These are phyloP conservation scores for Percopsis omiscomaycus DNA, from an alignment of 2,797 vertebrate genomes.

Conservation along the genomic window DNA sequence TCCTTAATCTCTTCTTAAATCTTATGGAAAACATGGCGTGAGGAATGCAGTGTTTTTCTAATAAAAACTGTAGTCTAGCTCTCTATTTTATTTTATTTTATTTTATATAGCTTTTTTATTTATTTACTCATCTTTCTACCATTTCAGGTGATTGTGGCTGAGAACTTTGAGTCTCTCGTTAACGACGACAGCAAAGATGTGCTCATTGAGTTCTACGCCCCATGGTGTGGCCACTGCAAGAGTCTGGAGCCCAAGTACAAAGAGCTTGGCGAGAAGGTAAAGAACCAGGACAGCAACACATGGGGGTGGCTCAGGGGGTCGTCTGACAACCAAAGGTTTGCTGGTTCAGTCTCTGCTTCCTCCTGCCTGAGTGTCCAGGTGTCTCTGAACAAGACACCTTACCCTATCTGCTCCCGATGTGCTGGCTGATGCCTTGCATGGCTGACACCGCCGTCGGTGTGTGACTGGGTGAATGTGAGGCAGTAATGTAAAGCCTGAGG, in stretches of 20 bases:
- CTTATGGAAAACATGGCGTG: background rate
- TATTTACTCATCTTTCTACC: background rate
- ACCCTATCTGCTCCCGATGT: too few species aligned
- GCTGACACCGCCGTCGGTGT: too few species aligned
- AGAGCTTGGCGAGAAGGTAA: conserved; percentile 94
- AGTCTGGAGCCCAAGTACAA: conserved; percentile 96
- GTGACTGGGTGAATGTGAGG: too few species aligned
- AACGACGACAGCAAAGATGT: conserved; percentile 95
- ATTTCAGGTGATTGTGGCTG: conserved; percentile 76
- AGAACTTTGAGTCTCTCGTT: conserved; percentile 84
- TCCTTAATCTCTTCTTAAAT: background rate
- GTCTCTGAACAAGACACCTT: too few species aligned
- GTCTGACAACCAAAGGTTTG: too few species aligned
- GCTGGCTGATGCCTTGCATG: too few species aligned
- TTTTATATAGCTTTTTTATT: background rate
- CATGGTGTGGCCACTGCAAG: conserved; percentile 99
- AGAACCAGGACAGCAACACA: conserved; percentile 15
- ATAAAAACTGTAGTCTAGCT: background rate
- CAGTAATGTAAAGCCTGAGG: too few species aligned
- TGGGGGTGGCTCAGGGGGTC: too few species aligned
- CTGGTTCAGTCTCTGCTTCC: too few species aligned
- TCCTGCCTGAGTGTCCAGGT: too few species aligned
- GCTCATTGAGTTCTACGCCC: conserved; percentile 96
- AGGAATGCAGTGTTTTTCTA: background rate
- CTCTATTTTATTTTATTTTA: background rate